These are phyloP conservation scores for Brienomyrus brachyistius DNA, from an alignment of 2,113 vertebrate species.

Conservation along the genomic window DNA sequence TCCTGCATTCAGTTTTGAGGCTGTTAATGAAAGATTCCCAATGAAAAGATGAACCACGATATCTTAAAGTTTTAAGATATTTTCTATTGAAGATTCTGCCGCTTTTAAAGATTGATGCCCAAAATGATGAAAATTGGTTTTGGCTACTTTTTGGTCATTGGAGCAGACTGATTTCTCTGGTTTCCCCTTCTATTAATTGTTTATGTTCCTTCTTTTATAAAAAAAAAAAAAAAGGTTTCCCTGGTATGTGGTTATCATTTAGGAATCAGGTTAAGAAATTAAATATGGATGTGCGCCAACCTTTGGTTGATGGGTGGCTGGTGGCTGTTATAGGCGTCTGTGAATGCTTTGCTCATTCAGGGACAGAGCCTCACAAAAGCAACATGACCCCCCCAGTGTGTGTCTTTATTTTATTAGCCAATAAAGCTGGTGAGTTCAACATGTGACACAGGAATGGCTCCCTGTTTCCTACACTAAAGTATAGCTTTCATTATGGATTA, in stretches of 20 bases:
- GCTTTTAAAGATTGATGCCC: background rate
- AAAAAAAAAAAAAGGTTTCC: background rate
- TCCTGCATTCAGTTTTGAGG: background rate
- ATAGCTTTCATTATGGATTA: background rate
- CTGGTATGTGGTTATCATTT: background rate
- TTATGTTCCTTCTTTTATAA: background rate
- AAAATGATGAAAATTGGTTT: background rate
- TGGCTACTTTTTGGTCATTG: background rate
- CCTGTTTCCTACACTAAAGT: background rate
- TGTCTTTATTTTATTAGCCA: background rate
- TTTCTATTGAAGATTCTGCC: background rate
- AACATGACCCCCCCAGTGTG: background rate
- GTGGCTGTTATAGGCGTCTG: background rate
- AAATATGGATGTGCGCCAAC: background rate
- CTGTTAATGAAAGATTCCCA: background rate
- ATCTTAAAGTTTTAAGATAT: background rate
- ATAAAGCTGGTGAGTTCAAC: background rate
- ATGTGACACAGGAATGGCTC: background rate
- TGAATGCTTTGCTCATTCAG: background rate
- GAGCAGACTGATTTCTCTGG: background rate
- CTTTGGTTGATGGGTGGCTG: background rate
- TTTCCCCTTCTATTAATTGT: background rate
- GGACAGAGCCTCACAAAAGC: background rate
- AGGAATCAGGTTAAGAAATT: background rate
- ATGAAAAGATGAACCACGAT: background rate